Evolutionary conservation across 2,797 vertebrate genomes (phyloP).

Genomic region (Microcaecilia unicolor): DNA sequence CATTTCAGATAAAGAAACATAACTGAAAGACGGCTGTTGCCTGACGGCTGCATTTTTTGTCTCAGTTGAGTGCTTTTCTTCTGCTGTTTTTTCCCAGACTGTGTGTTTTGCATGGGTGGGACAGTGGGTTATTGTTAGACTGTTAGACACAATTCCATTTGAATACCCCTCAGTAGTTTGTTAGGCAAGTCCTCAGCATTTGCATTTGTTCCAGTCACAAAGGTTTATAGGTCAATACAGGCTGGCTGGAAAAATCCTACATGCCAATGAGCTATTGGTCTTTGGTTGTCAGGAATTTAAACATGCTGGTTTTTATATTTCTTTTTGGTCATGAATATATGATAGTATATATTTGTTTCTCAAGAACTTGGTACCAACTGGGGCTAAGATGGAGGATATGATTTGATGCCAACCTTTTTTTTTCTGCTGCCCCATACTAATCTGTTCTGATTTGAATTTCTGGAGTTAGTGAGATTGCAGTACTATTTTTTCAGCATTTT

Average conservation of each 20-base stretch:
- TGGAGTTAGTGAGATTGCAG: slow-evolving; percentile 42
- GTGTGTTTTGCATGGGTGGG: slow-evolving; percentile 57
- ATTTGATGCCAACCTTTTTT: slow-evolving; percentile 53
- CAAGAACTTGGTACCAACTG: slow-evolving; percentile 55
- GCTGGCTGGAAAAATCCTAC: slow-evolving; percentile 72
- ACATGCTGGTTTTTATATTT: slow-evolving; percentile 51
- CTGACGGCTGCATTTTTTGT: slow-evolving; percentile 24
- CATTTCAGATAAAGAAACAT: slow-evolving; percentile 13
- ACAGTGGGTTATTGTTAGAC: slow-evolving; percentile 76
- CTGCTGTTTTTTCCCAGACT: slow-evolving; percentile 55
- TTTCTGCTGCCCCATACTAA: slow-evolving; percentile 25
- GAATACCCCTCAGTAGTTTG: slow-evolving; percentile 84
- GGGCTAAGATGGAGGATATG: slow-evolving; percentile 62
- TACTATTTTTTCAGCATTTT: too few species aligned
- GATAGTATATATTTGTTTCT: slow-evolving; percentile 48
- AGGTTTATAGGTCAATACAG: slow-evolving; percentile 92
- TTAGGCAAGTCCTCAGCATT: slow-evolving; percentile 88
- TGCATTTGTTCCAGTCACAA: slow-evolving; percentile 94
- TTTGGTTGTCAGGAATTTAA: slow-evolving; percentile 65
- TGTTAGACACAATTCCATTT: slow-evolving; percentile 68
- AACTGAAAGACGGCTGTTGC: slow-evolving; percentile 1
- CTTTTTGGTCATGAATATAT: slow-evolving; percentile 53
- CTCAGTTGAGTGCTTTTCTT: slow-evolving; percentile 43
- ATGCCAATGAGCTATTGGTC: slow-evolving; percentile 62
- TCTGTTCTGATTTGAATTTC: slow-evolving; percentile 27